phyloP scores from a whole-genome alignment of 2,888 invertebrate species.

The Falcaria lacertinaria region DNA sequence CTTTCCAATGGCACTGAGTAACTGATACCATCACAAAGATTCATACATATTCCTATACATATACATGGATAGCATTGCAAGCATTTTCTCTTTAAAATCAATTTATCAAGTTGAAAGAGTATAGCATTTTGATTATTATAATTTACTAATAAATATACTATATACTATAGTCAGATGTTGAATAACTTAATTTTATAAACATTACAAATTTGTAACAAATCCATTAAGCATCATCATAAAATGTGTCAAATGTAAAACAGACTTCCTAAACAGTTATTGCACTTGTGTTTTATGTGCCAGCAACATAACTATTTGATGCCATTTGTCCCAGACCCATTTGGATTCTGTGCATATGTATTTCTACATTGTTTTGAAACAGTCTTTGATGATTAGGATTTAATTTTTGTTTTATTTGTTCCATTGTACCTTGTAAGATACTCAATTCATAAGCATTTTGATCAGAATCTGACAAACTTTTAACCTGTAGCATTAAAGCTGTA shows the following conservation, averaged over 20 bases:
- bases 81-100: background rate
- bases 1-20: background rate
- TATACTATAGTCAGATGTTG: background rate
- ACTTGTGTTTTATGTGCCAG: conserved; percentile 35
- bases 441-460: conserved; percentile 94
- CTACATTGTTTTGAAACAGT: conserved; percentile 92
- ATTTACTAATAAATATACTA: background rate
- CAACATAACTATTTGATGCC: conserved; percentile 46
- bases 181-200: background rate
- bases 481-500: conserved; percentile 93
- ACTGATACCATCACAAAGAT: background rate
- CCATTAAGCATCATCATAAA: conserved; percentile 6
- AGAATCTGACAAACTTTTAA: conserved; percentile 87
- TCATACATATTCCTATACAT: background rate
- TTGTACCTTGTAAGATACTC: conserved; percentile 93
- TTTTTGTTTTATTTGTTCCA: conserved; percentile 92
- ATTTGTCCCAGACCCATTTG: conserved; percentile 84
- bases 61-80: background rate
- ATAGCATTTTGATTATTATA: background rate
- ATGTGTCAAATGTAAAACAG: conserved; percentile 9
- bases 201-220: conserved; percentile 1
- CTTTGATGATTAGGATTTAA: conserved; percentile 87
- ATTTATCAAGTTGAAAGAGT: background rate
- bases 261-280: conserved; percentile 8
- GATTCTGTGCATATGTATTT: conserved; percentile 94